These are phyloP conservation scores for Pinna nobilis DNA, from an alignment of 1,140 invertebrate species.

Conservation along the genomic window DNA sequence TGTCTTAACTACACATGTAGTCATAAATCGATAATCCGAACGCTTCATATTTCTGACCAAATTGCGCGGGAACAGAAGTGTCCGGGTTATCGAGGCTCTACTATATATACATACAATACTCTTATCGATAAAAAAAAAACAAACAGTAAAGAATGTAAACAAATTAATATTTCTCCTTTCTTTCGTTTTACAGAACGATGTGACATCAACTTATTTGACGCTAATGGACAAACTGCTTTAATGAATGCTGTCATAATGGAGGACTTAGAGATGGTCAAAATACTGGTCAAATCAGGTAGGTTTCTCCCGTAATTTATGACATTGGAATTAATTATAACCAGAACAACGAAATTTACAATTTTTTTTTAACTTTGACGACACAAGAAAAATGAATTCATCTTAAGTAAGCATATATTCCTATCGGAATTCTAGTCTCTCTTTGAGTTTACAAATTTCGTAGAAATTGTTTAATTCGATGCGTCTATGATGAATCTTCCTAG, in stretches of 20 bases:
- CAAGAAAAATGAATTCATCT: not conserved
- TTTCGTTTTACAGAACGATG: conserved; percentile 23
- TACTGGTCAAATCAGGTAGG: conserved; percentile 31
- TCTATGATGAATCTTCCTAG: not conserved
- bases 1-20: too few relatives aligned
- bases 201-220: conserved; percentile 21
- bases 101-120: too few relatives aligned
- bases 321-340: too few relatives aligned
- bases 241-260: conserved; percentile 25
- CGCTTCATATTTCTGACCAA: too few relatives aligned
- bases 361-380: too few relatives aligned
- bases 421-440: not conserved
- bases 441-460: not conserved
- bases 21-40: too few relatives aligned
- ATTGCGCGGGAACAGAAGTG: too few relatives aligned
- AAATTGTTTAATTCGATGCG: not conserved
- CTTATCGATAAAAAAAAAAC: too few relatives aligned
- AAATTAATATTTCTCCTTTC: not conserved
- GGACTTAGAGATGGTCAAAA: conserved; percentile 28
- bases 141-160: too few relatives aligned
- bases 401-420: not conserved
- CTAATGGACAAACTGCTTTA: conserved; percentile 16
- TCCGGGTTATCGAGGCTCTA: too few relatives aligned
- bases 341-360: too few relatives aligned
- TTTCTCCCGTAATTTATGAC: too few relatives aligned